phyloP scores from a whole-genome alignment of 2,888 invertebrate species.

The Willowsia nigromaculata region DNA sequence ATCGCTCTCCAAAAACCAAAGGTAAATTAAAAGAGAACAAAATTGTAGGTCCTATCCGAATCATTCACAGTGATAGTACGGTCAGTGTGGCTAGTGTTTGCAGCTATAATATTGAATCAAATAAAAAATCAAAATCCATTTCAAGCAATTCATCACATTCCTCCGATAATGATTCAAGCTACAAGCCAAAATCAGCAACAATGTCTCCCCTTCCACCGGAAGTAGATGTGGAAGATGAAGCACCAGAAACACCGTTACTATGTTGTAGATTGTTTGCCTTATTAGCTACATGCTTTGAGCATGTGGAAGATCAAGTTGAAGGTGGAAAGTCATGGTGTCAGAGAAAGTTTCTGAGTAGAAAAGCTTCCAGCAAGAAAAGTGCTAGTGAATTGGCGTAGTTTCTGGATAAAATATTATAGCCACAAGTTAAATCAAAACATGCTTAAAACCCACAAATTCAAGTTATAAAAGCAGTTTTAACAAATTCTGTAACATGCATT shows the following conservation, averaged over 20 bases:
- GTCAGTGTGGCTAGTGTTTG: constrained; percentile 15
- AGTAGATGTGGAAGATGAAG: not conserved
- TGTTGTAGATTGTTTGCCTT: constrained; percentile 54
- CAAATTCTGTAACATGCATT: too few species aligned
- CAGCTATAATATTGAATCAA: not conserved
- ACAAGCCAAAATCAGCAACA: not conserved
- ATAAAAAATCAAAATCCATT: not conserved
- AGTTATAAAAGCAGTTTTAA: too few species aligned
- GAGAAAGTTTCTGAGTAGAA: not conserved
- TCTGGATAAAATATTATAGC: too few species aligned
- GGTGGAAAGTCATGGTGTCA: constrained; percentile 18
- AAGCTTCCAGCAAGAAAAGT: not conserved
- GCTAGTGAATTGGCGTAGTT: too few species aligned
- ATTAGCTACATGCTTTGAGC: constrained; percentile 58
- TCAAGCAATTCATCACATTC: not conserved
- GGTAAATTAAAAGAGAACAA: constrained; percentile 12
- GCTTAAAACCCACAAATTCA: too few species aligned
- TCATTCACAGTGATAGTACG: constrained; percentile 57
- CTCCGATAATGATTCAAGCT: not conserved
- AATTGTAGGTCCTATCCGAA: constrained; percentile 28
- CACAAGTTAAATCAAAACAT: too few species aligned
- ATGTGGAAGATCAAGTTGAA: constrained; percentile 43
- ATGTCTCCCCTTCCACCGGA: not conserved
- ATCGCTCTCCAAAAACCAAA: constrained; percentile 14
- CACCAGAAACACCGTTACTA: constrained; percentile 18